Percentiles rank a stretch among this genome's conserved stretches.
Conservation (phyloP, 2,113 vertebrate genomes). For the Proterorhinus semilunaris region DNA sequence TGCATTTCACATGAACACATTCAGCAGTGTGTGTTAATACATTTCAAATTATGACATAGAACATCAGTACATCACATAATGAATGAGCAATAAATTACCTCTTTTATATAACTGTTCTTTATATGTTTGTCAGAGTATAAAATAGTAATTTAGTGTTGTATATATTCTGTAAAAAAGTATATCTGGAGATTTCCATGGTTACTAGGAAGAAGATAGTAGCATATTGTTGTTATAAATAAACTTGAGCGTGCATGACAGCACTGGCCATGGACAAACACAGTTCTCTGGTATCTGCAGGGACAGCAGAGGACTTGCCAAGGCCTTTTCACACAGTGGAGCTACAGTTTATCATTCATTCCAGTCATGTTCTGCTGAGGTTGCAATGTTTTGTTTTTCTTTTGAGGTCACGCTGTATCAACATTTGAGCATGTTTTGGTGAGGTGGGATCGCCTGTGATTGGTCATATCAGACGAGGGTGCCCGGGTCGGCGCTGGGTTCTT, state of each 20-base stretch:
- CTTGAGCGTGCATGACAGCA: conserved; percentile 27
- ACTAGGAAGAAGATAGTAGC: conserved; percentile 32
- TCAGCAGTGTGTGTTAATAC: conserved; percentile 58
- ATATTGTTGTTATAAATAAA: conserved; percentile 29
- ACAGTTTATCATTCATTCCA: conserved; percentile 44
- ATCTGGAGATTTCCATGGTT: conserved; percentile 54
- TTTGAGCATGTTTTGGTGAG: conserved; percentile 23
- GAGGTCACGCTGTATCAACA: conserved; percentile 63
- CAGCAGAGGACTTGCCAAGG: conserved; percentile 31
- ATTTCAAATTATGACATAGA: conserved; percentile 50
- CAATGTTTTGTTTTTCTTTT: conserved; percentile 60
- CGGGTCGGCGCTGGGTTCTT: conserved; percentile 79
- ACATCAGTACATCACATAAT: conserved; percentile 51
- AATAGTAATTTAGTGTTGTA: conserved; percentile 73
- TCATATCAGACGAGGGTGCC: conserved; percentile 83
- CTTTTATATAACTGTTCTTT: conserved; percentile 67
- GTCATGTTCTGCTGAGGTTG: conserved; percentile 68
- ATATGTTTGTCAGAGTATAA: conserved; percentile 71
- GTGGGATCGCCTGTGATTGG: conserved; percentile 26
- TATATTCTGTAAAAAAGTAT: conserved; percentile 76
- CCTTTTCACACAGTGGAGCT: conserved; percentile 58
- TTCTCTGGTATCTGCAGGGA: conserved; percentile 23
- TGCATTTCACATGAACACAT: conserved; percentile 59
- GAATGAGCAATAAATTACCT: conserved; percentile 68
- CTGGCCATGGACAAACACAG: conserved; percentile 26